Percentiles rank a stretch among this genome's conserved stretches.
These are phyloP conservation scores for Xenops minutus DNA, from an alignment of 2,797 vertebrate genomes.

Conservation along the genomic window DNA sequence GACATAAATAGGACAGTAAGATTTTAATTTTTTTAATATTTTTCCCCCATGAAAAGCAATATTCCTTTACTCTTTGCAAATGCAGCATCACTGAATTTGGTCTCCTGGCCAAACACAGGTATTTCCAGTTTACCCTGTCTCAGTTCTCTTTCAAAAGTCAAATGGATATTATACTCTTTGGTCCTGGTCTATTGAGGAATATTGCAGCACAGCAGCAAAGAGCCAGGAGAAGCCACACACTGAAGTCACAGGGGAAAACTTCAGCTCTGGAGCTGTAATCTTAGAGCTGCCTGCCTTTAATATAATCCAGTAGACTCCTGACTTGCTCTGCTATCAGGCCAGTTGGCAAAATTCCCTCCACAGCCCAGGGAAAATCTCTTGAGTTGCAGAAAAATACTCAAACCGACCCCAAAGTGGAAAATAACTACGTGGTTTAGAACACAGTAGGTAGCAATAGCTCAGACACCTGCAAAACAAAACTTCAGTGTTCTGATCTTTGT, in stretches of 20 bases:
- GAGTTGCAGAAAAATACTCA: background rate
- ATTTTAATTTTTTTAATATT: background rate
- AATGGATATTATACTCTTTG: background rate
- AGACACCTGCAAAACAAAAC: background rate
- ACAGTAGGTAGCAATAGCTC: background rate
- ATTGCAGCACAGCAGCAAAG: background rate
- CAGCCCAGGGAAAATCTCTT: background rate
- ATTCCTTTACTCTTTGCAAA: background rate
- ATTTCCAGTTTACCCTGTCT: background rate
- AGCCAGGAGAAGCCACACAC: background rate
- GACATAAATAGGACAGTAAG: background rate
- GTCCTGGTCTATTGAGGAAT: background rate
- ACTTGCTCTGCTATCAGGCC: background rate
- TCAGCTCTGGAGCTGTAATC: background rate
- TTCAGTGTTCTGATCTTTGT: background rate
- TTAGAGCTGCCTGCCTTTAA: background rate
- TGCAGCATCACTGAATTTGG: background rate
- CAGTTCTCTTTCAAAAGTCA: background rate
- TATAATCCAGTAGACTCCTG: background rate
- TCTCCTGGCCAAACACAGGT: background rate
- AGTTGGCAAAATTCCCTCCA: background rate
- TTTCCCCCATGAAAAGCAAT: accelerated
- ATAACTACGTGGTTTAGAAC: background rate
- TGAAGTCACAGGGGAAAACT: background rate
- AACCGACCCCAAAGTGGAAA: background rate